These are phyloP conservation scores for Melanchra persicariae DNA, from an alignment of 2,888 invertebrate species.

Conservation along the genomic window DNA sequence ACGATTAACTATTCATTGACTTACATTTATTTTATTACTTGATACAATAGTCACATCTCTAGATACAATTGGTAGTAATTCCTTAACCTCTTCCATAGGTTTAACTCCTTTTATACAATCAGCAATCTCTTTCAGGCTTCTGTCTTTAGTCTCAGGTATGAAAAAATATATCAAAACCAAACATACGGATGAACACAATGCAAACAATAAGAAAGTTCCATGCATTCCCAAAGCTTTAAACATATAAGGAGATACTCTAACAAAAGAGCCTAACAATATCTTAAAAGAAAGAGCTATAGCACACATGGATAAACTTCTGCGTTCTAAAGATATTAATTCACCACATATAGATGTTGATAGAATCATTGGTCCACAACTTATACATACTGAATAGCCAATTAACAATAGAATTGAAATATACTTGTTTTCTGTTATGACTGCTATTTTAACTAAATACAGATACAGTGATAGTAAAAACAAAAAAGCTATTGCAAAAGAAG, in stretches of 20 bases:
- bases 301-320: slow-evolving; percentile 53
- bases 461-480: slow-evolving; percentile 40
- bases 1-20: background rate
- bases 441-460: slow-evolving; percentile 41
- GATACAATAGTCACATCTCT: slow-evolving; percentile 7
- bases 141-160: slow-evolving; percentile 71
- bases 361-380: slow-evolving; percentile 75
- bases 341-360: slow-evolving; percentile 64
- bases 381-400: slow-evolving; percentile 48
- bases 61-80: slow-evolving; percentile 28
- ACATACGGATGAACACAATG: slow-evolving; percentile 53
- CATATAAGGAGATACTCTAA: slow-evolving; percentile 67
- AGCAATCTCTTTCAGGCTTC: slow-evolving; percentile 65
- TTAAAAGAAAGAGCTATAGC: slow-evolving; percentile 56
- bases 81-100: slow-evolving; percentile 38
- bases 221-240: slow-evolving; percentile 64
- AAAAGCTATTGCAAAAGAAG: slow-evolving; percentile 62
- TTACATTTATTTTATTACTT: background rate
- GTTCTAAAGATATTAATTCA: slow-evolving; percentile 68
- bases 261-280: slow-evolving; percentile 52
- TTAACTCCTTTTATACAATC: slow-evolving; percentile 41
- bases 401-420: slow-evolving; percentile 40
- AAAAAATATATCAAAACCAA: slow-evolving; percentile 63
- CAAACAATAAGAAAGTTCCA: slow-evolving; percentile 69
- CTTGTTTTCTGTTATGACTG: slow-evolving; percentile 35